A percentile compares a stretch with the other conserved stretches of the same genome.
These are phyloP conservation scores for Phalloptychus januarius DNA, from an alignment of 2,797 vertebrate species.

Conservation along the genomic window DNA sequence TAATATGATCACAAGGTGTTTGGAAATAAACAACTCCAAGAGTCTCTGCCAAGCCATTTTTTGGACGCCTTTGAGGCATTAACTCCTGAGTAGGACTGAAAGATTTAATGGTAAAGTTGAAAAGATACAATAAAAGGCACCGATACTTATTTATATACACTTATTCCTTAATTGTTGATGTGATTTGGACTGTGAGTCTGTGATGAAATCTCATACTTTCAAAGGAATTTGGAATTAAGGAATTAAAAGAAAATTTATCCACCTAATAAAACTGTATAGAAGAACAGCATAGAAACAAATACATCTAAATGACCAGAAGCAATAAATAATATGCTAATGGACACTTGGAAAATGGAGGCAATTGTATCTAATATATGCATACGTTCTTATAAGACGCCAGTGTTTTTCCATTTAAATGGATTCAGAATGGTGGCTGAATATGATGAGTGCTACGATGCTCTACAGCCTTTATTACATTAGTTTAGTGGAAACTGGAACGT, in stretches of 20 bases:
- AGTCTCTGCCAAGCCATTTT: slow-evolving; percentile 9
- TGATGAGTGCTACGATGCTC: background rate
- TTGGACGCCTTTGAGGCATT: slow-evolving; percentile 4
- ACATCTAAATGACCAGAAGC: background rate
- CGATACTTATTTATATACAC: background rate
- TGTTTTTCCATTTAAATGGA: background rate
- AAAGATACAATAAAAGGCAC: background rate
- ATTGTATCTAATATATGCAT: background rate
- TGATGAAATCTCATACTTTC: background rate
- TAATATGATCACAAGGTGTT: slow-evolving; percentile 44
- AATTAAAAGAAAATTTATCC: too few relatives aligned
- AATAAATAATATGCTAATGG: background rate
- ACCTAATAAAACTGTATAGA: background rate
- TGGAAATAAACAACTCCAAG: slow-evolving; percentile 19
- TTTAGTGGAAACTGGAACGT: background rate
- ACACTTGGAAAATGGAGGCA: background rate
- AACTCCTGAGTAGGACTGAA: background rate
- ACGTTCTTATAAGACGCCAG: background rate
- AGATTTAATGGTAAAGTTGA: background rate
- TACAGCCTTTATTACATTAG: background rate
- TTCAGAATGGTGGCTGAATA: background rate
- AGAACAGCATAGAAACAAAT: background rate
- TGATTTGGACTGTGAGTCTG: too few relatives aligned
- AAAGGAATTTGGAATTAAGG: too few relatives aligned
- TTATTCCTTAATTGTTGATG: too few relatives aligned